phyloP scores from a whole-genome alignment of 2,113 vertebrate species.

The Podiceps cristatus region DNA sequence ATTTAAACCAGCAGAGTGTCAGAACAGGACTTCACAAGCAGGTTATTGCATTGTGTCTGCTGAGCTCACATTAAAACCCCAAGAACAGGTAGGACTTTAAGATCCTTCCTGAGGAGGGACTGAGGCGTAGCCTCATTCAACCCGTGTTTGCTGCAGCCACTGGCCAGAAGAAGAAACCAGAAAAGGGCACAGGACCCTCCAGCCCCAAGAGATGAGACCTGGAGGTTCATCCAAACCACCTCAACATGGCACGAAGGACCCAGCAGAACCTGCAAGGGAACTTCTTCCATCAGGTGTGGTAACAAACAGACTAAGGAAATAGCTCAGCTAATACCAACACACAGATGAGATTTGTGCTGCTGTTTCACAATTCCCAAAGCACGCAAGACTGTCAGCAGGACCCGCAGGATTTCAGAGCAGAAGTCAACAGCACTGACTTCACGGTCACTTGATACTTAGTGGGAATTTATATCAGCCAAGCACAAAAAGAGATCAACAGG shows the following conservation, averaged over 20 bases:
- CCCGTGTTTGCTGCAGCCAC: neutral
- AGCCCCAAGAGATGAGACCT: neutral
- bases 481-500: neutral
- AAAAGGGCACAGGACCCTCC: neutral
- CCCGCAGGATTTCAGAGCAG: neutral
- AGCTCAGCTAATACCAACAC: neutral
- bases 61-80: neutral
- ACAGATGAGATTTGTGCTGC: neutral
- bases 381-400: neutral
- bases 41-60: neutral
- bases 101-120: neutral
- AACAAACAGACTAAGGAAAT: neutral
- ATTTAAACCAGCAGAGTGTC: neutral
- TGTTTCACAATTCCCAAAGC: neutral
- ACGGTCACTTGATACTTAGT: neutral
- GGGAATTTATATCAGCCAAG: neutral
- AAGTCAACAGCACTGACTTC: neutral
- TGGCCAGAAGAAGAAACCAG: neutral
- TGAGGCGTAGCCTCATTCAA: neutral
- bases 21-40: neutral
- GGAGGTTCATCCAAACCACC: neutral
- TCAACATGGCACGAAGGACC: rapidly evolving
- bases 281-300: neutral
- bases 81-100: neutral
- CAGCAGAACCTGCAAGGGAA: neutral